phyloP scores from a whole-genome alignment of 2,797 vertebrate species.

The Arrhamphus sclerolepis region DNA sequence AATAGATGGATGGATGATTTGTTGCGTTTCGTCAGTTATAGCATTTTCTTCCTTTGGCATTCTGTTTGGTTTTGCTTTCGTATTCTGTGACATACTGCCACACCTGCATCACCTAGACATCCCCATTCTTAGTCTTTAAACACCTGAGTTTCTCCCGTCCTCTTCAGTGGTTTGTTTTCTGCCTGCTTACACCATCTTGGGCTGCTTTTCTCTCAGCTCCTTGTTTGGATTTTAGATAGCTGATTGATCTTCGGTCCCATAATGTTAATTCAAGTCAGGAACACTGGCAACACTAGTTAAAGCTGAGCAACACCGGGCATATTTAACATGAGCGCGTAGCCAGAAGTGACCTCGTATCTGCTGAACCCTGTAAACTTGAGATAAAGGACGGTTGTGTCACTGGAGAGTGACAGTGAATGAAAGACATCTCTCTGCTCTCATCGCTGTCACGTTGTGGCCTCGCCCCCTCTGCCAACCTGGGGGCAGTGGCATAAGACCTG shows the following conservation, averaged over 20 bases:
- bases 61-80: too few relatives aligned
- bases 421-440: conserved; percentile 36
- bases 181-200: too few relatives aligned
- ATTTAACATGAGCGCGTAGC: conserved; percentile 1
- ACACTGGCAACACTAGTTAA: background rate
- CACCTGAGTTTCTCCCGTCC: too few relatives aligned
- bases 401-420: conserved; percentile 53
- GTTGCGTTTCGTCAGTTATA: too few relatives aligned
- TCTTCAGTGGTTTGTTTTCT: too few relatives aligned
- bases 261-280: background rate
- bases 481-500: conserved; percentile 72
- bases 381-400: conserved; percentile 34
- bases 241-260: background rate
- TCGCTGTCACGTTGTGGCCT: conserved; percentile 63
- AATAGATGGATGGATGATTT: too few relatives aligned
- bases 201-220: too few relatives aligned
- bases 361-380: conserved; percentile 5
- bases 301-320: background rate
- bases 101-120: too few relatives aligned
- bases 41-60: too few relatives aligned
- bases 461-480: conserved; percentile 58
- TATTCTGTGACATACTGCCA: too few relatives aligned
- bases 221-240: too few relatives aligned
- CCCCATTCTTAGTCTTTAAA: too few relatives aligned
- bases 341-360: conserved; percentile 11